Conservation (phyloP, 2,888 invertebrate genomes). For the Branchipolynoe longqiensis region DNA sequence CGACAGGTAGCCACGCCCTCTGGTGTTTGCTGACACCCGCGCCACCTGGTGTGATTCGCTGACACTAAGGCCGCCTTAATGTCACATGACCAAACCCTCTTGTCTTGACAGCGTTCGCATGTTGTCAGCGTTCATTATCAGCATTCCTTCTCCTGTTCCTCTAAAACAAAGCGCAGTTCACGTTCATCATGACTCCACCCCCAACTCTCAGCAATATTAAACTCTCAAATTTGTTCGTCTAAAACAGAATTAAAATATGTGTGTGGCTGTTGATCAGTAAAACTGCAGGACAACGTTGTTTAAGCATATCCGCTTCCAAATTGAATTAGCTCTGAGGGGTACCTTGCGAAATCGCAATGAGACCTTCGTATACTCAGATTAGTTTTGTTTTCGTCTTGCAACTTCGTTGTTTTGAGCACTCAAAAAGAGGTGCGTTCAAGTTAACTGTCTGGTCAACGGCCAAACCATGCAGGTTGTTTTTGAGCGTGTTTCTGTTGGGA, state of each 20-base stretch:
- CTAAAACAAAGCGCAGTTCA: conserved; percentile 33
- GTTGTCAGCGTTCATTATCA: conserved; percentile 38
- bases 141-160: not conserved
- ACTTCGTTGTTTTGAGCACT: no score
- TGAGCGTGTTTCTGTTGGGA: no score
- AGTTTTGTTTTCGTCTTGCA: no score
- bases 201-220: conserved; percentile 13
- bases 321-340: no score
- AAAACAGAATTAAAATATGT: not conserved
- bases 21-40: conserved; percentile 4
- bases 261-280: conserved; percentile 39
- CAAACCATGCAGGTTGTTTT: conserved; percentile 30
- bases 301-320: no score
- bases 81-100: not conserved
- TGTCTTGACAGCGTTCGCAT: conserved; percentile 43
- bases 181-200: conserved; percentile 3
- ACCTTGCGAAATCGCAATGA: no score
- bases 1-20: conserved; percentile 52
- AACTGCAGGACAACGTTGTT: no score
- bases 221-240: not conserved
- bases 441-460: conserved; percentile 21
- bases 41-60: conserved; percentile 26
- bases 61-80: not conserved
- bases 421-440: no score
- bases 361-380: no score